Base-by-base conservation (phyloP, 1,140 invertebrate genomes). In the Plutomurus gul region DNA sequence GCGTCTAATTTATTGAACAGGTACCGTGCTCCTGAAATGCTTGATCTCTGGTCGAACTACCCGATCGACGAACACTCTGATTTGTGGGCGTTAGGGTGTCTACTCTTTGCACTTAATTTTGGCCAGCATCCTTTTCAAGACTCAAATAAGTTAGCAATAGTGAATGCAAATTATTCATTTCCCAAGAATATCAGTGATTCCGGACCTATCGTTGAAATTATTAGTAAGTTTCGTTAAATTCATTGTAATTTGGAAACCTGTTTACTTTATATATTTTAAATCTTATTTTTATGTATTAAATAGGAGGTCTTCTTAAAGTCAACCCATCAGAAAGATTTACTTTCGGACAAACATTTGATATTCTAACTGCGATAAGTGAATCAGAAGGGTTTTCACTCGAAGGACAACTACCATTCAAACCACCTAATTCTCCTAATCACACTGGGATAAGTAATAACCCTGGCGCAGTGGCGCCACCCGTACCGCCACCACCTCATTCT, bases 111-210 rank as follows among this genome's bases (percentile, higher is more conserved):
- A 33, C 87, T 99, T 11, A 96, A 96, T 86, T 99, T 93, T 86
- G 92, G 94, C 86, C 91, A 92, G 81, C 98, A 99, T 90, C 98
- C 98, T 10, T 99, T 98, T 87, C 96, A 98, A 86, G 98, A 99
- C 88, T 91, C 91, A 6, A 97, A 97, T 39, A 99, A 99, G 87
- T 87, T 99, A 79, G 91, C 93, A 30, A 99, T 99, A 82, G 89
- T 99, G 7, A 99, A 99, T 89, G 97, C 93, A 79, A 99, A 99
- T 85, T 80, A 76, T 40, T 16, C 51, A 6, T 47, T 80, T 18
- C 51, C 72, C 6, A 47, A 60, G 27, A 49, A 79, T 16, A 74
- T 49, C 27, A 49, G 72, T 49, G 43, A 74, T 47, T 30, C 40
- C 33, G 72, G 72, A 25, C 72, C 72, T 33, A 47, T 74, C 49